Base-by-base conservation (phyloP, 2,888 invertebrate species). In the Lampropteryx suffumata region DNA sequence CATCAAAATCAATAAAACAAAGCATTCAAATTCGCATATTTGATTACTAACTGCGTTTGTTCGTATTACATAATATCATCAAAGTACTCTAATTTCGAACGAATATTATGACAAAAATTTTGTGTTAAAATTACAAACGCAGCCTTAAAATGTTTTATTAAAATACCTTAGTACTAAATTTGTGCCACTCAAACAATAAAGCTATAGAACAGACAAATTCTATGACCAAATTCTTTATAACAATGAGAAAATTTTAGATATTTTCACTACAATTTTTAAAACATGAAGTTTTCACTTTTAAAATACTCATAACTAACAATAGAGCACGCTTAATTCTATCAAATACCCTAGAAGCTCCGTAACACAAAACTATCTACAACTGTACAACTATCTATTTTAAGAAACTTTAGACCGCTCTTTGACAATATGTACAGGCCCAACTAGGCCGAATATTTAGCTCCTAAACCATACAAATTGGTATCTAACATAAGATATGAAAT, bases 401-500 rank as follows among this genome's bases (percentile, higher is more conserved):
- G 73, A 82, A 80, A 83, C 72, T 61, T 76, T 77, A 64, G 64
- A 80, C 76, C 71, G 73, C 65, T 64, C 58, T 58, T 71, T 69
- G 41, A 40, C 33, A 24, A 11, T 13, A 32, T 32, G 30, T 8
- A 8, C 13, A 32, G 30, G n/a, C 30, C 30, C 12, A 12, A 2
- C 8, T 11, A 32, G 30, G 11, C 30, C 30, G 10, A 32, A 2
- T 1, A 13, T 8, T 32, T 34, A 1, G 3, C 24, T 24, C 3
- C 24, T 6, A 24, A 6, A 24, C 3, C 6, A 24, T 7, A 21
- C 17, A 17, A 33, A 21, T 24, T 24, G 51, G 50, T 44, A 48
- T 49, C 74, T 79, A 81, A 55, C 79, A 29, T 86, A 86, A 77
- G 87, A 88, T 89, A 89, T 88, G 89, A 84, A 85, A 74, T 80